Evolutionary conservation across 2,113 vertebrate species (phyloP), one percentile per base, ranked within the genome.

Genomic region (Istiophorus platypterus): DNA sequence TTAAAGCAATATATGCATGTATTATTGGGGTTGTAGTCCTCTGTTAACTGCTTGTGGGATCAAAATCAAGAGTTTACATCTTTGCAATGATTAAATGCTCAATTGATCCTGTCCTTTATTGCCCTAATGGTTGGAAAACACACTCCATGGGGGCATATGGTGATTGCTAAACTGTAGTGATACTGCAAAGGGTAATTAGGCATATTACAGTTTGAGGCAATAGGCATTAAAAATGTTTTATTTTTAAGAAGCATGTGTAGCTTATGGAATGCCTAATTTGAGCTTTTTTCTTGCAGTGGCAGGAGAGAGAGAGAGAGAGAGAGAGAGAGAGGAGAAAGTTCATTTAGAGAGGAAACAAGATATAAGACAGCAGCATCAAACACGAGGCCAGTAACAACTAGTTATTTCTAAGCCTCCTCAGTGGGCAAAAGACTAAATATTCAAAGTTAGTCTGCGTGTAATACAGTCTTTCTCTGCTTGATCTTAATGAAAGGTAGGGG

Each of bases 41-140:
- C 52, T 69, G 26, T 81, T 52, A 80, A 64, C 51, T 84, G 58
- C 34, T 76, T 88, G 52, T 61, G 11, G n/a, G 37, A 76, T 61
- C 64, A 87, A 91, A 91, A 92, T 90, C 67, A 87, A 47, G 24
- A 27, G 70, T 89, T 81, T 68, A 66, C 59, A 81, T 92, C 82
- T 90, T 89, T 91, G 82, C 61, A 84, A 89, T 82, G 85, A 92
- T 91, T 77, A 88, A 92, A 92, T 67, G 74, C 83, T 78, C 85
- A 90, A 80, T 89, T 89, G 85, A 85, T 85, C 69, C 79, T 54
- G 26, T 73, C 78, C 73, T 82, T 92, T 70, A 88, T 88, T 79
- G 81, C 78, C 75, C 78, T 81, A 41, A 73, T 89, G 79, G 68
- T 69, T 64, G 51, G 70, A 90, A 88, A 88, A 82, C 64, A 56